Evolutionary conservation across 1,140 invertebrate species (phyloP).

Genomic region (Pissodes strobi): DNA sequence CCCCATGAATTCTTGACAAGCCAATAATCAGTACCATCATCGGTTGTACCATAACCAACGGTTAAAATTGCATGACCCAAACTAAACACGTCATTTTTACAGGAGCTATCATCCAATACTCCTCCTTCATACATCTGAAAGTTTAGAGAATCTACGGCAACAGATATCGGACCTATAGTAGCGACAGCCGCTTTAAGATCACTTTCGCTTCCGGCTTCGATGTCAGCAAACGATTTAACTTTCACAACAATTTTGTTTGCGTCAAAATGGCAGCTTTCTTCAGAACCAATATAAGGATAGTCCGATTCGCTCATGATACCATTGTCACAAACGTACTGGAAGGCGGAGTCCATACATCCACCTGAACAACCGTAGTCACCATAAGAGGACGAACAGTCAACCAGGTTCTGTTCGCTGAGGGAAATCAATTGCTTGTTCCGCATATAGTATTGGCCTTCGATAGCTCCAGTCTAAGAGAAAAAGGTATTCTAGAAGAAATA

Average conservation of each 20-base stretch:
- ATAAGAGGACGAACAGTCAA: conserved; percentile 65
- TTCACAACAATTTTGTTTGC: background rate
- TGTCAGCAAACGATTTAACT: conserved; percentile 11
- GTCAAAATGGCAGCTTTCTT: background rate
- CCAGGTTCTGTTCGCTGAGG: conserved; percentile 80
- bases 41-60: conserved; percentile 37
- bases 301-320: conserved; percentile 18
- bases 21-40: conserved; percentile 36
- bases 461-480: conserved; percentile 15
- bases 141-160: conserved; percentile 85
- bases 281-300: conserved; percentile 15
- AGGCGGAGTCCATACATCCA: conserved; percentile 14
- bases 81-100: background rate
- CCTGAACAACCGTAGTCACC: conserved; percentile 24
- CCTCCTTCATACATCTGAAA: conserved; percentile 34
- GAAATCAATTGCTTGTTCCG: conserved; percentile 82
- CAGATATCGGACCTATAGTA: conserved; percentile 68
- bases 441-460: conserved; percentile 14
- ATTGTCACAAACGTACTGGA: conserved; percentile 18
- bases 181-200: conserved; percentile 16
- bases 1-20: conserved; percentile 44
- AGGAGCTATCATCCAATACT: conserved; percentile 22
- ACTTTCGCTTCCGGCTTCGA: conserved; percentile 1
- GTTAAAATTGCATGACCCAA: conserved; percentile 37
- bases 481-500: background rate